phyloP scores from a whole-genome alignment of 2,888 invertebrate genomes.

The Anthrax anthrax region DNA sequence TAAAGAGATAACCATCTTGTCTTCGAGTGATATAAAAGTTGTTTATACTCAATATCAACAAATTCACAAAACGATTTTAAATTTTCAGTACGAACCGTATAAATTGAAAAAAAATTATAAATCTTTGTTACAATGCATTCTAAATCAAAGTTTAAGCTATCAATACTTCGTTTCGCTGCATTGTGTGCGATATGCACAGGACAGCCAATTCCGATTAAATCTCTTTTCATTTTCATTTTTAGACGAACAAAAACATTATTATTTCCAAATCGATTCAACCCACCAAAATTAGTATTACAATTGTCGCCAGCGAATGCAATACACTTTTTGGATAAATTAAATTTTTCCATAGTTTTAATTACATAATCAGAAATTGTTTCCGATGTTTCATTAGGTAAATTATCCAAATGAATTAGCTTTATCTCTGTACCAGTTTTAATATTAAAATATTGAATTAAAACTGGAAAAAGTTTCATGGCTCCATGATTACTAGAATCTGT shows the following conservation, averaged over 20 bases:
- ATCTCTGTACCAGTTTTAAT: too few species aligned
- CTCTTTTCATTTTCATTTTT: neutral
- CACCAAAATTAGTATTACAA: slow-evolving; percentile 9
- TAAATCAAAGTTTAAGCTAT: slow-evolving; percentile 7
- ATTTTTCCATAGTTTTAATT: too few species aligned
- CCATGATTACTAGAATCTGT: too few species aligned
- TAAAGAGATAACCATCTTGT: too few species aligned
- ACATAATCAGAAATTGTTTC: neutral
- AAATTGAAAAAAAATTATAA: slow-evolving; percentile 4
- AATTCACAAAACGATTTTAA: slow-evolving; percentile 6
- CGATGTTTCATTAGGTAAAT: neutral
- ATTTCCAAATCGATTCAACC: neutral
- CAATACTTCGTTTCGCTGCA: slow-evolving; percentile 8
- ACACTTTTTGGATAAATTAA: neutral
- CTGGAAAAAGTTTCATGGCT: too few species aligned
- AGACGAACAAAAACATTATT: too few species aligned
- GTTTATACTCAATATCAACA: slow-evolving; percentile 4
- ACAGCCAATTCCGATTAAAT: slow-evolving; percentile 9
- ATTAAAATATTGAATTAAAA: too few species aligned
- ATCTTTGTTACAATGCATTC: slow-evolving; percentile 5
- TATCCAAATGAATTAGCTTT: too few species aligned
- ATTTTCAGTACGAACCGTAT: slow-evolving; percentile 8
- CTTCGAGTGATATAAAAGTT: too few species aligned
- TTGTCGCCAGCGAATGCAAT: slow-evolving; percentile 5
- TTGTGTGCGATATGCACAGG: slow-evolving; percentile 9